Evolutionary conservation across 2,888 invertebrate genomes (phyloP), one percentile per base, ranked within the genome.

Genomic region (Xanthia icteritia): DNA sequence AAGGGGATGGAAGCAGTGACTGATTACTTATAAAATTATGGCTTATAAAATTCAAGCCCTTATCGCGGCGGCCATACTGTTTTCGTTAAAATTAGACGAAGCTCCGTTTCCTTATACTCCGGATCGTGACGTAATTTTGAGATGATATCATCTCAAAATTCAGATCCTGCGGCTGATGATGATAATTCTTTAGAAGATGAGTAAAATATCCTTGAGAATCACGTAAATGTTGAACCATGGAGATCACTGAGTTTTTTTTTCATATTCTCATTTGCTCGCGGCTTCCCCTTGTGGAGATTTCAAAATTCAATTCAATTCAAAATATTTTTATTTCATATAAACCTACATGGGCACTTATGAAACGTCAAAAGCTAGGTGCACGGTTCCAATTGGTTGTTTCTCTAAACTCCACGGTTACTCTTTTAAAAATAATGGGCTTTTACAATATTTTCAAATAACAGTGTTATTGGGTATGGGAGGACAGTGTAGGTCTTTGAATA

Each of bases 1-100:
- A 88, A 87, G 79, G 31, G 48, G 68, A 69, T 61, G 79, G 67
- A 39, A 76, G 84, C 81, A 82, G 60, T 87, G 88, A 88, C 84
- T 89, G 88, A 88, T 89, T 88, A 82, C 88, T 88, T 83, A 82
- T 79, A 79, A 86, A 79, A 89, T 83, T 83, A 80, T 82, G 77
- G 81, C 88, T 89, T 89, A 85, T 87, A 89, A 88, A 89, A 83
- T 76, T 77, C 69, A 78, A 80, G 42, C 48, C 17, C 79, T 84
- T 88, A 88, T 88, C 88, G 64, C 63, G 20, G 9, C 42, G 27
- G 65, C 89, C 88, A 89, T 89, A 84, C 71, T 89, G 88, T 89
- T 89, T 82, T 85, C 76, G 85, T 87, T 89, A 72, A 85, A 82
- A 88, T 87, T 80, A 76, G 76, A 77, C 51, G 69, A 58, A 60